Conservation (phyloP, 2,113 vertebrate species). For the Ardeotis arabs region DNA sequence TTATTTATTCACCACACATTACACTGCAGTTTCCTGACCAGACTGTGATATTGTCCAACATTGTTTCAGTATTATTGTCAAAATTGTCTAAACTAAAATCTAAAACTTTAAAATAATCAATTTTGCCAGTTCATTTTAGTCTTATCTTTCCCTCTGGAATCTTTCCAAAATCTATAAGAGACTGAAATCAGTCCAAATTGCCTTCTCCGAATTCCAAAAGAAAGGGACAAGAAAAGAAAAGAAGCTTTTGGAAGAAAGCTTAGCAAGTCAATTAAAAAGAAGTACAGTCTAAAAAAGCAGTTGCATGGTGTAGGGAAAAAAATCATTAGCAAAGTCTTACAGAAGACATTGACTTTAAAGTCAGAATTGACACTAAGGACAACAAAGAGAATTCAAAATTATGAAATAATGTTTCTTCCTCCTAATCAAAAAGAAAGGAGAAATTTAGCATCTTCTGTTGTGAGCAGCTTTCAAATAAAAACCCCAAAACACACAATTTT, state of each 20-base stretch:
- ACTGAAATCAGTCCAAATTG: neutral
- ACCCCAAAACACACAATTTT: neutral
- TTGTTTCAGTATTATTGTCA: slow-evolving; percentile 29
- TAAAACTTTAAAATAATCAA: slow-evolving; percentile 14
- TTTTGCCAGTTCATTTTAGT: slow-evolving; percentile 6
- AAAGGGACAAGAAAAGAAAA: neutral
- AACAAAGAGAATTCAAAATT: neutral
- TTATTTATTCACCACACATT: slow-evolving; percentile 40
- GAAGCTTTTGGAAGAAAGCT: neutral
- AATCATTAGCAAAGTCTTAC: neutral
- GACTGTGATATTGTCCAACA: slow-evolving; percentile 14
- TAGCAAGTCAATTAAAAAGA: slow-evolving; percentile 19
- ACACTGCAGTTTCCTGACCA: neutral
- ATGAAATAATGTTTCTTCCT: neutral
- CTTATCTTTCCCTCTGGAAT: slow-evolving; percentile 11
- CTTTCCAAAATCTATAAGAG: slow-evolving; percentile 39
- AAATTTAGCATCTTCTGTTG: neutral
- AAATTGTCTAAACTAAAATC: slow-evolving; percentile 20
- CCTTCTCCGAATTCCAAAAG: slow-evolving; percentile 18
- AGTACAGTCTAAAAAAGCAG: neutral
- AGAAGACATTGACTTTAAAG: slow-evolving; percentile 1
- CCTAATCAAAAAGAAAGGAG: neutral
- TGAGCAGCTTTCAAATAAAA: neutral
- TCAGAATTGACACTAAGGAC: neutral
- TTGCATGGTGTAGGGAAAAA: neutral